A percentile compares a stretch with the other conserved stretches of the same genome.
These are phyloP conservation scores for Nesidiocoris tenuis DNA, from an alignment of 2,888 invertebrate genomes.

Conservation along the genomic window DNA sequence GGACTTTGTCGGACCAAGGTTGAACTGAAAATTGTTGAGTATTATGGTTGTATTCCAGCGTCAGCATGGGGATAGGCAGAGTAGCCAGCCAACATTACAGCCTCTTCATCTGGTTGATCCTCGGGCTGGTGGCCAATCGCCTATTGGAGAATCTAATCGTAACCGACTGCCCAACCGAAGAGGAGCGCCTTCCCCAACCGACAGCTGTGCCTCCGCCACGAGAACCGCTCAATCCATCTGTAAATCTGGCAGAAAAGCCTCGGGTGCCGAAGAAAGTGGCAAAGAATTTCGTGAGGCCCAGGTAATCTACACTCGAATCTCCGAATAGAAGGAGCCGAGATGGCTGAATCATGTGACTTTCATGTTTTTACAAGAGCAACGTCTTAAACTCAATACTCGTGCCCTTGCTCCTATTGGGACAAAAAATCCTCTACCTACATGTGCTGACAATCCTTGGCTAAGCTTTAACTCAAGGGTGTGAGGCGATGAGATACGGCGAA, in stretches of 20 bases:
- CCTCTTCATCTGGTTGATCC: constrained; percentile 2
- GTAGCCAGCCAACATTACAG: constrained; percentile 13
- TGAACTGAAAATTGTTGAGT: too few relatives aligned
- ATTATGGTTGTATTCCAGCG: too few relatives aligned
- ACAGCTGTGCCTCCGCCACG: constrained; percentile 16
- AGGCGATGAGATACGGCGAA: too few relatives aligned
- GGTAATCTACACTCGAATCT: too few relatives aligned
- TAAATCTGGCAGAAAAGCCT: constrained; percentile 57
- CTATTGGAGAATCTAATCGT: background rate
- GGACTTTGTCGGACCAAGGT: too few relatives aligned
- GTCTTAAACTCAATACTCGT: background rate
- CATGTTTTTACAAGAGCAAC: too few relatives aligned
- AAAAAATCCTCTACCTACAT: background rate
- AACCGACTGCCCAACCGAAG: background rate
- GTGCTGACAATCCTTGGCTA: too few relatives aligned
- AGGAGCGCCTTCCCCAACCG: background rate
- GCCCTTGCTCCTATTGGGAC: background rate
- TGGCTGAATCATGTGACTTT: too few relatives aligned
- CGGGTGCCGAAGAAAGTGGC: constrained; percentile 57
- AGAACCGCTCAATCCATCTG: constrained; percentile 57
- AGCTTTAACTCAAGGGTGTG: too few relatives aligned
- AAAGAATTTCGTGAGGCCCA: constrained; percentile 72
- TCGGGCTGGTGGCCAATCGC: constrained; percentile 8
- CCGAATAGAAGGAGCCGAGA: too few relatives aligned
- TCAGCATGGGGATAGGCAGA: constrained; percentile 24